Evolutionary conservation across 1,140 invertebrate genomes (phyloP), one percentile per base, ranked within the genome.

Genomic region (Telenomus remus): DNA sequence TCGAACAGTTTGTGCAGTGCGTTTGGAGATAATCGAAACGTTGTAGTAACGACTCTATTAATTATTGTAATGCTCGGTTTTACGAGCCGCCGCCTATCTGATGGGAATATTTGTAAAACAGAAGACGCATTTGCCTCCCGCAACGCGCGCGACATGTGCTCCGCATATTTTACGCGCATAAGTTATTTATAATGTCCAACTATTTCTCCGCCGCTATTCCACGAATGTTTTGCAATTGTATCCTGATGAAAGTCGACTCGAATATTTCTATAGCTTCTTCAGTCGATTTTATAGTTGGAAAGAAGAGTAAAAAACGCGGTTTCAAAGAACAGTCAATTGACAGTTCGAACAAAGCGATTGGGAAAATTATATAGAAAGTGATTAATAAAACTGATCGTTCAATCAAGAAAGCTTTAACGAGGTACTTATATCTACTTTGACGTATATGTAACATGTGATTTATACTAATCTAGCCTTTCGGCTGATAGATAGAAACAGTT

Each of bases 31-130:
- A 27, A 27, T 27, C 19, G 19, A 6, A 27, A 27, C 6, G 19
- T 55, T 55, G 19, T 11, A 15, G 50, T 39, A 15, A 27, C 11
- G 37, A 19, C 15, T 15, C 27, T 19, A 27, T 43, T 55, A 43
- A 43, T n/a, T 27, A 43, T 55, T 43, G 15, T 55, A 55, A 55
- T 11, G 39, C 13, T 15, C 13, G 2, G 16, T 48, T 33, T 49
- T 15, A 54, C 37, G 35, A 43, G 14, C 16, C 11, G 34, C 13
- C 7, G n/a, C 33, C 6, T 27, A 1, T 3, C 19, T 27, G 60
- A 57, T 71, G 69, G 34, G 57, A 64, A 64, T 64, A 64, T 53
- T 57, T 72, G 59, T 65, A 46, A 72, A 47, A 64, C 54, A 61
- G 56, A 50, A 64, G 53, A 57, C 42, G 46, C 51, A 34, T 64